Evolutionary conservation across 2,113 vertebrate genomes (phyloP).

Genomic region (Rhinichthys klamathensis): DNA sequence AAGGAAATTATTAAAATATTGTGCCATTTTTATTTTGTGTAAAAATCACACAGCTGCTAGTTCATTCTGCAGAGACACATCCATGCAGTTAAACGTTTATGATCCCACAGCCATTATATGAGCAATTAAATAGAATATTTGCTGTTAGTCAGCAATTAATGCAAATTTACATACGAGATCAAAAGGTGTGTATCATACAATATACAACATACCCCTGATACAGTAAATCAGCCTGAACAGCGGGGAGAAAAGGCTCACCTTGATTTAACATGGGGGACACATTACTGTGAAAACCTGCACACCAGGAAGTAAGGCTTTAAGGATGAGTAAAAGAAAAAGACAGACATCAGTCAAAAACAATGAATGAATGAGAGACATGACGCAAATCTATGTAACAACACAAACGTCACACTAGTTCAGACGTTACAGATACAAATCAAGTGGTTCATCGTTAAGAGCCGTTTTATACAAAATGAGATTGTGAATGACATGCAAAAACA

Average conservation of each 20-base stretch:
- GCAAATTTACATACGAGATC: constrained; percentile 93
- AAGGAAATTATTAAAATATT: constrained; percentile 87
- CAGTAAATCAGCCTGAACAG: constrained; percentile 84
- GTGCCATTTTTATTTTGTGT: constrained; percentile 93
- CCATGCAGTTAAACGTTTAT: constrained; percentile 93
- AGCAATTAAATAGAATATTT: constrained; percentile 92
- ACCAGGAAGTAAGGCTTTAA: constrained; percentile 79
- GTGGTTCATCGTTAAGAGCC: constrained; percentile 62
- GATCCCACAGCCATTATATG: constrained; percentile 91
- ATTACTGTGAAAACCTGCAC: constrained; percentile 79
- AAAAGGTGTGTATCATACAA: constrained; percentile 90
- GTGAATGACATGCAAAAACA: constrained; percentile 65
- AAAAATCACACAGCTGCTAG: constrained; percentile 96
- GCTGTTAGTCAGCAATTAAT: constrained; percentile 95
- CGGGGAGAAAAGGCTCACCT: constrained; percentile 76
- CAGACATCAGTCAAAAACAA: constrained; percentile 29
- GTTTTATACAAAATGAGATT: constrained; percentile 58
- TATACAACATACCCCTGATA: constrained; percentile 85
- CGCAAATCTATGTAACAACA: constrained; percentile 56
- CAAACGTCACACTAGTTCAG: constrained; percentile 59
- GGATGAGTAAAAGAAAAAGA: constrained; percentile 64
- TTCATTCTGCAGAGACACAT: constrained; percentile 92
- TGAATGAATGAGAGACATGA: constrained; percentile 45
- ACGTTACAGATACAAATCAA: constrained; percentile 59
- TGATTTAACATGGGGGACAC: constrained; percentile 51